Conservation (phyloP, 2,113 vertebrate genomes). For the Dendropsophus ebraccatus region DNA sequence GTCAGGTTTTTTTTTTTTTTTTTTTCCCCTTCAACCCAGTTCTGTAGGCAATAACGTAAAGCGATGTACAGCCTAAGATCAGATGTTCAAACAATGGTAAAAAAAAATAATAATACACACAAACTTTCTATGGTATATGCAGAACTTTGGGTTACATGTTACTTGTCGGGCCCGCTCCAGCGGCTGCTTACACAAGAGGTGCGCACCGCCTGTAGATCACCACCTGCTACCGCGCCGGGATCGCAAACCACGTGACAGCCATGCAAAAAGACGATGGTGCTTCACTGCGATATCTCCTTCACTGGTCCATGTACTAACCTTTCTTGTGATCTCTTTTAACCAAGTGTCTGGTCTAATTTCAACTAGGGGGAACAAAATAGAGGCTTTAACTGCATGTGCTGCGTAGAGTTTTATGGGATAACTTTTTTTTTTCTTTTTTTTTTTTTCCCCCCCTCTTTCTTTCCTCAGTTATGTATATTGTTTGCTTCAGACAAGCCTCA, state of each 20-base stretch:
- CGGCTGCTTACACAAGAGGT: slow-evolving; percentile 46
- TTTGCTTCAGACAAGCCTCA: slow-evolving; percentile 59
- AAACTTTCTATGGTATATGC: slow-evolving; percentile 61
- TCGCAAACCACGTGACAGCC: slow-evolving; percentile 34
- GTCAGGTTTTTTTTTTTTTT: slow-evolving; percentile 69
- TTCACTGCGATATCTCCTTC: slow-evolving; percentile 32
- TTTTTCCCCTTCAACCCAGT: slow-evolving; percentile 73
- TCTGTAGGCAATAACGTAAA: slow-evolving; percentile 78
- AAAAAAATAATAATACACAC: slow-evolving; percentile 60
- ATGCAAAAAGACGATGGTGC: slow-evolving; percentile 62
- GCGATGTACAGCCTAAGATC: slow-evolving; percentile 72
- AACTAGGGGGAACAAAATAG: slow-evolving; percentile 48
- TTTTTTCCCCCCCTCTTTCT: slow-evolving; percentile 40
- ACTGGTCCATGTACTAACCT: slow-evolving; percentile 34
- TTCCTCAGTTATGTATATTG: slow-evolving; percentile 64
- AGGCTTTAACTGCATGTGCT: slow-evolving; percentile 56
- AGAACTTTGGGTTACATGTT: slow-evolving; percentile 64
- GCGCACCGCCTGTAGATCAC: slow-evolving; percentile 58
- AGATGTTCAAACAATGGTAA: slow-evolving; percentile 91
- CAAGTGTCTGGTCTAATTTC: slow-evolving; percentile 38
- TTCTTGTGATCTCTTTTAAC: slow-evolving; percentile 20
- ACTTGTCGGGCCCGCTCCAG: slow-evolving; percentile 58
- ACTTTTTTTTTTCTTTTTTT: slow-evolving; percentile 38
- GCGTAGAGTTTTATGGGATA: slow-evolving; percentile 49
- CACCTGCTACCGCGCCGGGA: slow-evolving; percentile 58